phyloP scores from a whole-genome alignment of 2,113 vertebrate genomes.

The Heptranchias perlo region DNA sequence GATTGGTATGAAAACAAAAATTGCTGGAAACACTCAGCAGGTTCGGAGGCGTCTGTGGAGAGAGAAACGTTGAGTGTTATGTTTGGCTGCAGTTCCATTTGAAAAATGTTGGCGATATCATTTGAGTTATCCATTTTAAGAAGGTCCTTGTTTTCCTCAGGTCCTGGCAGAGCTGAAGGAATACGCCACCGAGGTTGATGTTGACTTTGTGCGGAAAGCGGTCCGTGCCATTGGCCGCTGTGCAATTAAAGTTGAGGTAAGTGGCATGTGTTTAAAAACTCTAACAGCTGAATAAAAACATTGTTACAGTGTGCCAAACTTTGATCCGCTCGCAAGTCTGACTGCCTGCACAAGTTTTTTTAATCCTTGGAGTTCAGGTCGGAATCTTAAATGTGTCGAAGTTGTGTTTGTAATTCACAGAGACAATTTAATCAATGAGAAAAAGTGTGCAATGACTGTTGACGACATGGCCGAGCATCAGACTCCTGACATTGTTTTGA shows the following conservation, averaged over 20 bases:
- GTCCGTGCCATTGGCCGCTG: slow-evolving; percentile 94
- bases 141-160: slow-evolving; percentile 50
- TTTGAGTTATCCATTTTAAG: background rate
- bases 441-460: too few species aligned
- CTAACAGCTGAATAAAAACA: background rate
- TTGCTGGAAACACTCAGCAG: background rate
- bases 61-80: background rate
- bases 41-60: background rate
- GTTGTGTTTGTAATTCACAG: too few species aligned
- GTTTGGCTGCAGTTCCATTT: background rate
- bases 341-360: background rate
- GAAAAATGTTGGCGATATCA: background rate
- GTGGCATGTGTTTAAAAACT: background rate
- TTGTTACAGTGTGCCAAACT: background rate
- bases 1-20: background rate
- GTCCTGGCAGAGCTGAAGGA: slow-evolving; percentile 96
- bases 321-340: background rate
- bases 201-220: slow-evolving; percentile 96
- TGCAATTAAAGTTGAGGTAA: slow-evolving; percentile 94
- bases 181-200: slow-evolving; percentile 95
- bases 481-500: background rate
- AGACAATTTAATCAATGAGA: too few species aligned
- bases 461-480: background rate
- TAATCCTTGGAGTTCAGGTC: background rate
- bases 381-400: background rate